Evolutionary conservation across 2,888 invertebrate genomes (phyloP), one percentile per base, ranked within the genome.

Genomic region (Amiota mariae): DNA sequence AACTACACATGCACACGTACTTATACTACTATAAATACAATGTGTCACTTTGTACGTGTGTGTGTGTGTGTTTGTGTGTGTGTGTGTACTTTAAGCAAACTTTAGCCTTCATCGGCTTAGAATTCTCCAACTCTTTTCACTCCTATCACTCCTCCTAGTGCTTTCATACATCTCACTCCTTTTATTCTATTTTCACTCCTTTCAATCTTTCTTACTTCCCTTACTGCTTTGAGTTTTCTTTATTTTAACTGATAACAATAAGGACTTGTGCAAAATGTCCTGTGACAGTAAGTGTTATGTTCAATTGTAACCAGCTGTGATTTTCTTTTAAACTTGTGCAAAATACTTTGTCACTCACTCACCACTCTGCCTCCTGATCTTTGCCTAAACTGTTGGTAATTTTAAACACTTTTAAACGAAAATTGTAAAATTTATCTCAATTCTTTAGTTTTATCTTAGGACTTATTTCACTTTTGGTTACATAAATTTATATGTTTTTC

Each of bases 401-500:
- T 20, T 20, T 20, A 59, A 8, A 11, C 20, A 3, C 9, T 56
- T 57, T 59, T 47, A 3, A 64, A 64, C 15, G 46, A 36, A 15
- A 15, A 48, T 13, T 49, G n/a, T 66, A 67, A 67, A 18, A 18
- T 49, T 67, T 67, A 49, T 11, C 24, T 24, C 24, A 24, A 20
- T 18, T 59, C 20, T 57, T 18, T 15, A 6, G n/a, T 57, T 57
- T 57, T 57, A 20, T 8, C 0, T n/a, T 2, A 15, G 4, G 13
- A n/a, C 48, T 13, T 64, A 1, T 13, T 64, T 48, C 11, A 3
- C 8, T 59, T 59, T 11, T 59, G 36, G 36, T 36, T 36, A 2
- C 36, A 11, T 24, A 54, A 9, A 46, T 24, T 57, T 66, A 67
- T 75, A 75, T 68, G 70, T 75, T 66, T 72, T 67, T 51, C 47